A percentile compares a stretch with the other conserved stretches of the same genome.
phyloP scores from a whole-genome alignment of 2,888 invertebrate species.

The Melikaiella ostensackeni region DNA sequence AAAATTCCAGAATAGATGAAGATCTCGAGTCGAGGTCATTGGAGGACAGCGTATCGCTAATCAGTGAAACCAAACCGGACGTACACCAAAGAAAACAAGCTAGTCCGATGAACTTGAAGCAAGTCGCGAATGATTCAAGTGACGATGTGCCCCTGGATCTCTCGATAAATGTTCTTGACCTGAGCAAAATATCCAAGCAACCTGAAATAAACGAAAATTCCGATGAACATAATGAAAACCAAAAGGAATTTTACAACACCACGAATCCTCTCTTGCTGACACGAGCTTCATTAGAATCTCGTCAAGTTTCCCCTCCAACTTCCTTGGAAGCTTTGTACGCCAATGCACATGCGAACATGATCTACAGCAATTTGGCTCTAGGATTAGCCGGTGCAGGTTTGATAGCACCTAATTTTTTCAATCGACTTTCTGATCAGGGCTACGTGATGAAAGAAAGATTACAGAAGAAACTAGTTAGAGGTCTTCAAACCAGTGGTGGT shows the following conservation, averaged over 20 bases:
- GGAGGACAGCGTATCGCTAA: constrained; percentile 71
- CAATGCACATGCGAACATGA: constrained; percentile 66
- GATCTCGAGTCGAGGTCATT: constrained; percentile 72
- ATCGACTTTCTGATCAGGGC: constrained; percentile 81
- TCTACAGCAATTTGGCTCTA: constrained; percentile 66
- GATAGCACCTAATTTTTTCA: constrained; percentile 82
- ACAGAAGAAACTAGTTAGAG: constrained; percentile 82
- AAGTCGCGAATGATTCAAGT: constrained; percentile 46
- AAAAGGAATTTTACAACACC: constrained; percentile 59
- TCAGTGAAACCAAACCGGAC: constrained; percentile 68
- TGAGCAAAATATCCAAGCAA: constrained; percentile 84
- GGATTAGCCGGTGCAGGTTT: constrained; percentile 77
- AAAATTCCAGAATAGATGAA: constrained; percentile 76
- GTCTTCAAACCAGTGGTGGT: constrained; percentile 85
- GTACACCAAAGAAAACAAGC: constrained; percentile 71
- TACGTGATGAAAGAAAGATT: constrained; percentile 82
- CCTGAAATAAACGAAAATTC: constrained; percentile 60
- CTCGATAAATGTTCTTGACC: constrained; percentile 88
- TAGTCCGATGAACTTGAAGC: constrained; percentile 71
- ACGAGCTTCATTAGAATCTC: constrained; percentile 82
- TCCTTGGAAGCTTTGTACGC: constrained; percentile 71
- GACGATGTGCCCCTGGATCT: constrained; percentile 83
- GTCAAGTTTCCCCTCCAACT: constrained; percentile 64
- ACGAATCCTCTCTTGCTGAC: constrained; percentile 80
- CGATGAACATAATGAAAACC: constrained; percentile 36